phyloP scores from a whole-genome alignment of 2,797 vertebrate species.

The Lindbergichthys nudifrons region DNA sequence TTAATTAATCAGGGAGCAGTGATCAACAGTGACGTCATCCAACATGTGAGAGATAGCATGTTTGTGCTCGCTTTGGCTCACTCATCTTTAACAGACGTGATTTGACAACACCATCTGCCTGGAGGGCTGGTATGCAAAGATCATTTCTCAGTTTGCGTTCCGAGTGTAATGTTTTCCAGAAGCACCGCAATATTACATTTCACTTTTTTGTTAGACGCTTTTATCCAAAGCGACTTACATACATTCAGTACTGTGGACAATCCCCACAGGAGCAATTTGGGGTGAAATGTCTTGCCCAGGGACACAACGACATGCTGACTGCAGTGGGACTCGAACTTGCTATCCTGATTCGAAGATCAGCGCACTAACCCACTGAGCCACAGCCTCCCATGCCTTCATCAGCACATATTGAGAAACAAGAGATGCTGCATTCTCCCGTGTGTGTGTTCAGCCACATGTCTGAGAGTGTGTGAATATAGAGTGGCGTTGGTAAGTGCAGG shows the following conservation, averaged over 20 bases:
- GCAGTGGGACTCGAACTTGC: no score
- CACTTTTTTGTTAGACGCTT: no score
- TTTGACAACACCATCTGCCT: conserved; percentile 52
- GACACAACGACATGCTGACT: no score
- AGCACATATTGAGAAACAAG: neutral
- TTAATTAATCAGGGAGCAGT: neutral
- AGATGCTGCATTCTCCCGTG: neutral
- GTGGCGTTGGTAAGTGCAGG: conserved; percentile 26
- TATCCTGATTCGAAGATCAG: no score
- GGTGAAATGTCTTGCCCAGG: no score
- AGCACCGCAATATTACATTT: neutral
- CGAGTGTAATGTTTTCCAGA: neutral
- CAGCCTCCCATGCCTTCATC: neutral
- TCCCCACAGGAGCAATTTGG: no score
- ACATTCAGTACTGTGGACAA: no score
- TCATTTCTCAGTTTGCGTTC: neutral
- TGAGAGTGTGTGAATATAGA: conserved; percentile 39
- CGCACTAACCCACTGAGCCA: no score
- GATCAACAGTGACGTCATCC: neutral
- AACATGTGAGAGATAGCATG: neutral
- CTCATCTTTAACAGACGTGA: conserved; percentile 20
- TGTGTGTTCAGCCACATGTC: neutral
- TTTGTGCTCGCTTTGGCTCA: conserved; percentile 11
- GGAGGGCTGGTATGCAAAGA: conserved; percentile 39
- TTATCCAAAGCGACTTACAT: no score